Evolutionary conservation across 2,113 vertebrate genomes (phyloP).

Genomic region (Scomber scombrus): DNA sequence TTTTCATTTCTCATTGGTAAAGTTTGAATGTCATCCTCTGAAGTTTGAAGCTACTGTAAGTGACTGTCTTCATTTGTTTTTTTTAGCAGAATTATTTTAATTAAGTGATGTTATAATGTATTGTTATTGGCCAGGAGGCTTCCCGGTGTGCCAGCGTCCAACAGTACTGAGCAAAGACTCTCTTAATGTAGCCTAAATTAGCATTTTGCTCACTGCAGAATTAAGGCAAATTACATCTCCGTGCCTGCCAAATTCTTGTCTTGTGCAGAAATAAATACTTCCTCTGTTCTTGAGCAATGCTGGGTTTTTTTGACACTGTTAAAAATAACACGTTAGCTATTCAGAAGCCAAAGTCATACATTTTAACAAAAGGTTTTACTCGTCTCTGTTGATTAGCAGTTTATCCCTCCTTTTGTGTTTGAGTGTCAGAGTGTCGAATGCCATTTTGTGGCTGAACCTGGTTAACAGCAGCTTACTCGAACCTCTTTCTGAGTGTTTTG

Average conservation of each 20-base stretch:
- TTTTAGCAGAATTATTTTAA: slow-evolving; percentile 33
- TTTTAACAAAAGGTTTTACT: slow-evolving; percentile 22
- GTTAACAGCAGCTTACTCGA: slow-evolving; percentile 2
- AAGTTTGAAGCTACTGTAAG: slow-evolving; percentile 21
- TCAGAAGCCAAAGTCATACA: slow-evolving; percentile 2
- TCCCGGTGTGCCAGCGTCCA: slow-evolving; percentile 11
- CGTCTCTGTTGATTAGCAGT: slow-evolving; percentile 32
- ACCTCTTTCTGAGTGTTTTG: background rate
- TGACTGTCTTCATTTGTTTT: slow-evolving; percentile 18
- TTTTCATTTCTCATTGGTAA: background rate
- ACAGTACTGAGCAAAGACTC: slow-evolving; percentile 38
- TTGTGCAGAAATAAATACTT: slow-evolving; percentile 31
- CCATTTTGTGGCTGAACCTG: slow-evolving; percentile 10
- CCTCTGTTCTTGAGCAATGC: slow-evolving; percentile 18
- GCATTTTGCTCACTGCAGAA: slow-evolving; percentile 55
- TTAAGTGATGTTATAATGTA: slow-evolving; percentile 14
- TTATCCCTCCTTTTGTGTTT: slow-evolving; percentile 39
- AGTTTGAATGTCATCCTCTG: slow-evolving; percentile 33
- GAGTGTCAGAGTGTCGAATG: slow-evolving; percentile 1
- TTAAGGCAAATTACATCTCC: slow-evolving; percentile 40
- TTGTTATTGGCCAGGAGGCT: slow-evolving; percentile 36
- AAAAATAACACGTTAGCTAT: slow-evolving; percentile 13
- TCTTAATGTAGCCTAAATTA: slow-evolving; percentile 49
- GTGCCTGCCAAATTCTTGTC: slow-evolving; percentile 36
- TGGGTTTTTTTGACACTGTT: slow-evolving; percentile 12